Base-by-base conservation (phyloP, 1,140 invertebrate species). In the Zaprionus africanus region DNA sequence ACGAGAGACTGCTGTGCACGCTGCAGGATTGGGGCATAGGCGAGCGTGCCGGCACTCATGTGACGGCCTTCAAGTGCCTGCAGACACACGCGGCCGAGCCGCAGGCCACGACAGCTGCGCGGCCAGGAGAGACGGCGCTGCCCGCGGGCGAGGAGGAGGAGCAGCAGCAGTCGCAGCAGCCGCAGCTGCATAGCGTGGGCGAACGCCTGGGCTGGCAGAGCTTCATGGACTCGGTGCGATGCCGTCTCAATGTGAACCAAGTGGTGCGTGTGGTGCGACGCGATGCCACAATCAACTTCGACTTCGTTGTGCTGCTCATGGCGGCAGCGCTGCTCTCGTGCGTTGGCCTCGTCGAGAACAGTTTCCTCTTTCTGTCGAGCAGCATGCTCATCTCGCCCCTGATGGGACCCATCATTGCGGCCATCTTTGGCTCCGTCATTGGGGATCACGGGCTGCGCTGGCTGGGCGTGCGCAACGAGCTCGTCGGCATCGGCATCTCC, bases 301-400 rank as follows among this genome's bases (percentile, higher is more conserved):
- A 97, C 92, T 97, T 95, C 85, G 73, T 96, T 28, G 94, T 95
- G 78, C 93, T 96, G 4, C 90, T 96, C 0, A 84, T 96, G 17
- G 93, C 96, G 0, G 96, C 96, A 7, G 95, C 95, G 86, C 95
- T 94, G 58, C 87, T 94, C 0, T 94, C 94, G n/a, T 94, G 95
- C 34, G 93, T 97, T 38, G 97, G 97, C 6, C 93, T 98, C 22
- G 94, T 97, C 6, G 97, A 97, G 90, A 96, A 97, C 90, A 97
- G 95, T 73, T 95, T 95, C 28, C 94, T 96, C 5, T 94, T 95
- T 68, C 87, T 97, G 3, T 95, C 96, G 2, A 96, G 96, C 61
- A 96, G 95, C 81, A 97, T 97, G 96, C 93, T 97, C 5, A 95
- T 97, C 34, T 97, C 96, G 0, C 96, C 96, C 1, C 92, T 97